Evolutionary conservation across 2,888 invertebrate genomes (phyloP).

Genomic region (Cryptus armator): DNA sequence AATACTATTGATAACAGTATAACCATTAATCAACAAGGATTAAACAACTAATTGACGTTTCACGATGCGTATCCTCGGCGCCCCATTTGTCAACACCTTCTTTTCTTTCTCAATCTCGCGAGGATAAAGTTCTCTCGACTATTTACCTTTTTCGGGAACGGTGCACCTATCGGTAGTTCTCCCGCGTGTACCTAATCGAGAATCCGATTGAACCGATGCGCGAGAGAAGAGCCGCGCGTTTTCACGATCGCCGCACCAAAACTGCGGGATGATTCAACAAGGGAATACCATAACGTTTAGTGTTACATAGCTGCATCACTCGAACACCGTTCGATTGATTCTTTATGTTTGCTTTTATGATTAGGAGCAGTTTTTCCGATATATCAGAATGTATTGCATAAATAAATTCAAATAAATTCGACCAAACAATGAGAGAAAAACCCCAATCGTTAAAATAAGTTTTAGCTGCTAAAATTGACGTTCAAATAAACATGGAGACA

Average conservation of each 20-base stretch:
- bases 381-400: too few species aligned
- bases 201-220: neutral
- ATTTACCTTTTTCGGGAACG: slow-evolving; percentile 2
- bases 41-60: neutral
- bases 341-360: too few species aligned
- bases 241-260: neutral
- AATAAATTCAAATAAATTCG: too few species aligned
- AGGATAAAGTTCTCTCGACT: neutral
- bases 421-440: too few species aligned
- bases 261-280: neutral
- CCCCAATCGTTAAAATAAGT: too few species aligned
- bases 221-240: neutral
- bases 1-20: neutral
- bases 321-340: too few species aligned
- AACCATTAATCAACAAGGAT: neutral
- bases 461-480: too few species aligned
- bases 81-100: neutral
- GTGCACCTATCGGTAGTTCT: neutral
- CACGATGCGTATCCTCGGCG: neutral
- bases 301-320: neutral
- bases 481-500: too few species aligned
- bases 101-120: neutral
- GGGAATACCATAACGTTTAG: neutral
- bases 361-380: too few species aligned
- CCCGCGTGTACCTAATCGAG: neutral